These are phyloP conservation scores for Otus sunia DNA, from an alignment of 2,113 vertebrate species.

Conservation along the genomic window DNA sequence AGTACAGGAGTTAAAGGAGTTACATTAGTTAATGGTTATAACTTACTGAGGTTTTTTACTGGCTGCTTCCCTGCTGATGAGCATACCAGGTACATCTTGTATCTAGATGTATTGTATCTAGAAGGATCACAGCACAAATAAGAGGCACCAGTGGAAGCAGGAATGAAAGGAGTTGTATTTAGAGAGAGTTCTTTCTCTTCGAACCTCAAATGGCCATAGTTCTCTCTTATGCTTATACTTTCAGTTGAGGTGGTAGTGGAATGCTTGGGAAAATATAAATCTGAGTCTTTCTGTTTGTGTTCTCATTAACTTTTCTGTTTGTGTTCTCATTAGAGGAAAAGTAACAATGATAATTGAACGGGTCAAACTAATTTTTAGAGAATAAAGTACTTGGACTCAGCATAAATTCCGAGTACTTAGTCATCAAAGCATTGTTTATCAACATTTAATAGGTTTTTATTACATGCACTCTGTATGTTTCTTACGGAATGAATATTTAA, in stretches of 20 bases:
- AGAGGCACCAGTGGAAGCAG: background rate
- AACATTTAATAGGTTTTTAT: background rate
- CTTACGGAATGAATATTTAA: slow-evolving; percentile 25
- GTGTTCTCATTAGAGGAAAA: background rate
- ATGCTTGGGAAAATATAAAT: background rate
- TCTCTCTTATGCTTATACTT: background rate
- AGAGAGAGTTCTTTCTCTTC: background rate
- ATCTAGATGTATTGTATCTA: background rate
- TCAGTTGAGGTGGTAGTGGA: background rate
- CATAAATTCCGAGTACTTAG: background rate
- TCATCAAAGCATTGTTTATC: background rate
- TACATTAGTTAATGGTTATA: background rate
- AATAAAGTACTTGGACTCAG: background rate
- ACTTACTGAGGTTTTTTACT: background rate
- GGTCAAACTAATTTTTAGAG: background rate
- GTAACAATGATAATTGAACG: background rate
- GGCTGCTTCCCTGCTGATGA: background rate
- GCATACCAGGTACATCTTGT: background rate
- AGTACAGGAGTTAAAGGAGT: background rate
- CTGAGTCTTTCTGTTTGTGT: background rate
- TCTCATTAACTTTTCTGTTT: background rate
- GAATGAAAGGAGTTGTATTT: background rate
- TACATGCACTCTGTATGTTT: background rate
- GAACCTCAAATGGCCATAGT: background rate
- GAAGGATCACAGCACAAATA: background rate